Evolutionary conservation across 2,113 vertebrate species (phyloP), one percentile per base, ranked within the genome.

Genomic region (Sapajus apella): DNA sequence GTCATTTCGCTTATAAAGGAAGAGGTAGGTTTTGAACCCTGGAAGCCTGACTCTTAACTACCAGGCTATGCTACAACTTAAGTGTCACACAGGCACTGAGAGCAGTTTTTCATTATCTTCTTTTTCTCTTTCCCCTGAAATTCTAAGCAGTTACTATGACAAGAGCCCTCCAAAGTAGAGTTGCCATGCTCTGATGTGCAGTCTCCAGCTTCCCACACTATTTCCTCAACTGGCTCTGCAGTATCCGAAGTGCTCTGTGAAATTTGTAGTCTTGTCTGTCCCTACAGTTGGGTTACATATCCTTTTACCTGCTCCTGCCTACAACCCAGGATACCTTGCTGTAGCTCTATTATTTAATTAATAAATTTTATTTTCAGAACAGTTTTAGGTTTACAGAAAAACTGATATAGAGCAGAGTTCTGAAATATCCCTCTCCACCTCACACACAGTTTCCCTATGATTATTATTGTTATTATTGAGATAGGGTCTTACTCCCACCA

Each of bases 91-190:
- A 83, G 55, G 52, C 76, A 90, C 32, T 68, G 66, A 68, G 66
- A 76, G 40, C 40, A 90, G 70, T 40, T 91, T 80, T 84, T 56
- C 72, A 87, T 45, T 23, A 16, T 84, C 40, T 79, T 88, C 52
- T 87, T 95, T 92, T 87, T 90, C 25, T 93, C 56, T 64, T 86
- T 64, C 8, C 61, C 76, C 79, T 35, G 17, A 87, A 84, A 76
- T 23, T 32, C 84, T 89, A 61, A 75, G 35, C 27, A 68, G 77
- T 12, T 75, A n/a, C 82, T 56, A 43, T 5, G 32, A 70, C 21
- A 80, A 82, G 55, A 75, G 30, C 20, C 70, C 55, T 35, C 30
- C 55, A 79, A 58, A 84, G 58, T 61, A 35, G 6, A 13, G 76
- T 13, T 52, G 72, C n/a, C 40, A 2, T 1, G 1, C 40, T 27